Percentiles rank a stretch among this genome's conserved stretches.
Conservation (phyloP, 1,140 invertebrate genomes). For the Habropoda laboriosa region DNA sequence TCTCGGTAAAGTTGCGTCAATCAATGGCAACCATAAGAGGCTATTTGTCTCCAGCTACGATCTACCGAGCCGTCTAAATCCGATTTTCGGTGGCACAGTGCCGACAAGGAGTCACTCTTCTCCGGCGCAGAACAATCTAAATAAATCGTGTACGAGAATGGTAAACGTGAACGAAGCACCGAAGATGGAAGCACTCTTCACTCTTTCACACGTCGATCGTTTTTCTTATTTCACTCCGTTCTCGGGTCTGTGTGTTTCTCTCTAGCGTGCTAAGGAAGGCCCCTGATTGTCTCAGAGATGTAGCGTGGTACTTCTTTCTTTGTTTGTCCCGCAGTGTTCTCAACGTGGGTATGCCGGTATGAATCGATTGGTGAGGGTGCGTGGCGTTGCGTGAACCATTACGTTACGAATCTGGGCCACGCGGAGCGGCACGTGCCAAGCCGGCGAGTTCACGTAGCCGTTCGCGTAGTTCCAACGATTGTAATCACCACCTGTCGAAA, state of each 20-base stretch:
- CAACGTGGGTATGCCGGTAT: constrained; percentile 74
- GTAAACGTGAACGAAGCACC: constrained; percentile 14
- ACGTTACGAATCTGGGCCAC: constrained; percentile 81
- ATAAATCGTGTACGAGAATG: neutral
- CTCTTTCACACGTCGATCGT: neutral
- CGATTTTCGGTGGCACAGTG: neutral
- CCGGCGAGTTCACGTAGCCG: constrained; percentile 81
- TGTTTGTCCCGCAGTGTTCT: constrained; percentile 52
- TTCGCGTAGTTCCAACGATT: constrained; percentile 81
- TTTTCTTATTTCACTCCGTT: neutral
- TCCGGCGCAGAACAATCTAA: neutral
- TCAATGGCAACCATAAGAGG: neutral
- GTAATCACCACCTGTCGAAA: constrained; percentile 82
- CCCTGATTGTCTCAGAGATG: constrained; percentile 29
- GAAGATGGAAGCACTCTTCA: constrained; percentile 25
- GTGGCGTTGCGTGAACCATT: constrained; percentile 82
- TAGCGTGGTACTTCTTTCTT: constrained; percentile 67
- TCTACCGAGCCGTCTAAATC: neutral
- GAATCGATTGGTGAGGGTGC: constrained; percentile 81
- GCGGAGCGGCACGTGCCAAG: constrained; percentile 81
- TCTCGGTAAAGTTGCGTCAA: neutral
- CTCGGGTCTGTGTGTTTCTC: neutral
- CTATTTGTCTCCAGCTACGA: constrained; percentile 2
- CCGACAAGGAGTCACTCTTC: neutral
- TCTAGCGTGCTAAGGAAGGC: constrained; percentile 27